phyloP scores from a whole-genome alignment of 2,888 invertebrate species.

The Germaria angustata region DNA sequence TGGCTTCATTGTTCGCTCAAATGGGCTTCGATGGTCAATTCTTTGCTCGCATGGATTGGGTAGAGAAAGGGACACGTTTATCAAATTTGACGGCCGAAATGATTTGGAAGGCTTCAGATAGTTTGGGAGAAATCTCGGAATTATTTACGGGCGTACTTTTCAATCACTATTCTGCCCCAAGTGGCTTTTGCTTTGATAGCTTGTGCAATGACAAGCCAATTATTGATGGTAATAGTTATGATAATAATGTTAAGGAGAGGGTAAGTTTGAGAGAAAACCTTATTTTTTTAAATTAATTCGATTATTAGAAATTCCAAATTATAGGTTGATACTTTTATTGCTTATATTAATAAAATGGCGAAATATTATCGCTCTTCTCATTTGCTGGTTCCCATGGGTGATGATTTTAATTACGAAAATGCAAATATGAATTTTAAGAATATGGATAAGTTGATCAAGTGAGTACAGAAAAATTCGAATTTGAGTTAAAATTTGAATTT shows the following conservation, averaged over 20 bases:
- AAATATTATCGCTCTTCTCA: conserved; percentile 84
- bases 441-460: conserved; percentile 93
- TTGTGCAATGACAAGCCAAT: conserved; percentile 92
- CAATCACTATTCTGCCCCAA: conserved; percentile 91
- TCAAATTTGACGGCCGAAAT: conserved; percentile 86
- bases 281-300: not conserved
- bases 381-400: conserved; percentile 94
- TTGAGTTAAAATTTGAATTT: too few species aligned
- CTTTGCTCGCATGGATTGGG: conserved; percentile 92
- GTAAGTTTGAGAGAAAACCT: conserved; percentile 80
- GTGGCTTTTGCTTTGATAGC: conserved; percentile 95
- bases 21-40: conserved; percentile 95
- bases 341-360: conserved; percentile 82
- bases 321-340: conserved; percentile 83
- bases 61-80: conserved; percentile 86
- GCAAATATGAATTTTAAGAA: conserved; percentile 90
- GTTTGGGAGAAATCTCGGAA: conserved; percentile 81
- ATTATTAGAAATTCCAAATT: too few species aligned
- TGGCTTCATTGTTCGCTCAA: conserved; percentile 88
- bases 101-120: conserved; percentile 89
- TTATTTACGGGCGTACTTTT: conserved; percentile 92
- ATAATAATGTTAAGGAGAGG: conserved; percentile 89
- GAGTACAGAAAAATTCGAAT: conserved; percentile 73
- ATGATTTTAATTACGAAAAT: conserved; percentile 92
- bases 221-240: conserved; percentile 90